These are phyloP conservation scores for Parelbella ahira DNA, from an alignment of 2,888 invertebrate species.

Conservation along the genomic window DNA sequence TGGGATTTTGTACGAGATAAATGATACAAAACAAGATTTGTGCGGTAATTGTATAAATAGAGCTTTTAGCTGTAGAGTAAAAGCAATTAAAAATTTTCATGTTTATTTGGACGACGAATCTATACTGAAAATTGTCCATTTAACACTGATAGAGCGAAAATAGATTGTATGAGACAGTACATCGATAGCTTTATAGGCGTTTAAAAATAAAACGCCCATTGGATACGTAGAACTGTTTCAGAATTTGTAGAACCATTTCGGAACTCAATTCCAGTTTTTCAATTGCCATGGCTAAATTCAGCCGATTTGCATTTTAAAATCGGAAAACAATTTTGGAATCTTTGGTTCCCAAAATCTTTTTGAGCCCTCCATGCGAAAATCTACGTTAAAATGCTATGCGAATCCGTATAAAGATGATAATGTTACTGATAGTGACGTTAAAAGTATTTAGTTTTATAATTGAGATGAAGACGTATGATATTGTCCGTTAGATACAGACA, in stretches of 20 bases:
- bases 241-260: slow-evolving; percentile 25
- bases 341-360: slow-evolving; percentile 19
- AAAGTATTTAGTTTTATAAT: too few species aligned
- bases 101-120: slow-evolving; percentile 21
- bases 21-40: too few species aligned
- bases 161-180: slow-evolving; percentile 26
- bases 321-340: slow-evolving; percentile 17
- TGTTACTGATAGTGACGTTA: too few species aligned
- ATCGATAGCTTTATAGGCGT: slow-evolving; percentile 26
- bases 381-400: too few species aligned
- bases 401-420: too few species aligned
- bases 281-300: slow-evolving; percentile 24
- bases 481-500: too few species aligned
- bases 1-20: too few species aligned
- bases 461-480: too few species aligned
- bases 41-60: too few species aligned
- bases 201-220: slow-evolving; percentile 25
- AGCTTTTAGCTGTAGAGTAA: too few species aligned
- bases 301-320: slow-evolving; percentile 24
- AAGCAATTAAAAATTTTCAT: slow-evolving; percentile 23
- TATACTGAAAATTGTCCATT: slow-evolving; percentile 22
- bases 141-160: slow-evolving; percentile 24
- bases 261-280: slow-evolving; percentile 23
- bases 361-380: slow-evolving; percentile 6
- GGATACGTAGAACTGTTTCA: slow-evolving; percentile 23